Percentiles rank a stretch among this genome's conserved stretches.
Evolutionary conservation across 1,140 invertebrate species (phyloP).

Genomic region (Drosophila tristis): DNA sequence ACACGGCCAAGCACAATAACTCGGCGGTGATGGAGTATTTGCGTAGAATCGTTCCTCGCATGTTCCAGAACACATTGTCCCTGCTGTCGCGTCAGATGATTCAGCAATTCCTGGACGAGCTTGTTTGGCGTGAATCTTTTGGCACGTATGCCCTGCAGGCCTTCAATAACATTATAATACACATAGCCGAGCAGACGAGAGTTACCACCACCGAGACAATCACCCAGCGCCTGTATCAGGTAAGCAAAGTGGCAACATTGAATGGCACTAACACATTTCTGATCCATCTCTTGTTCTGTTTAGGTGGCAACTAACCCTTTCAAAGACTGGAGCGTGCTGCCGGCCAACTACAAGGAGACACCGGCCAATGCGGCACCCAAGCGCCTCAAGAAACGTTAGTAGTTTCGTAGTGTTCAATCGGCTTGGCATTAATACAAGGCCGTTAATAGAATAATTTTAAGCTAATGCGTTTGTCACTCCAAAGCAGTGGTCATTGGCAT

Average conservation of each 20-base stretch:
- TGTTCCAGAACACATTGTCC: slow-evolving; percentile 95
- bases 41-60: slow-evolving; percentile 92
- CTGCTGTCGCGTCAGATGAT: slow-evolving; percentile 93
- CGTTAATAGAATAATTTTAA: slow-evolving; percentile 53
- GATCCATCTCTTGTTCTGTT: slow-evolving; percentile 85
- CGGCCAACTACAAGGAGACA: slow-evolving; percentile 71
- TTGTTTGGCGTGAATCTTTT: slow-evolving; percentile 91
- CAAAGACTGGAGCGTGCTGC: slow-evolving; percentile 90
- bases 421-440: slow-evolving; percentile 42
- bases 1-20: slow-evolving; percentile 87
- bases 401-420: slow-evolving; percentile 42
- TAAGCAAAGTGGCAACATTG: slow-evolving; percentile 20
- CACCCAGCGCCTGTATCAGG: slow-evolving; percentile 84
- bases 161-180: slow-evolving; percentile 92
- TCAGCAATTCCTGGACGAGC: slow-evolving; percentile 94
- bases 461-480: slow-evolving; percentile 69
- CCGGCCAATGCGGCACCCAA: slow-evolving; percentile 79
- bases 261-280: background rate
- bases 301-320: slow-evolving; percentile 91
- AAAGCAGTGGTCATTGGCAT: slow-evolving; percentile 17
- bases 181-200: slow-evolving; percentile 91
- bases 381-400: slow-evolving; percentile 84
- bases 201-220: slow-evolving; percentile 85
- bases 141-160: slow-evolving; percentile 90
- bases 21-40: slow-evolving; percentile 94